Conservation (phyloP, 2,113 vertebrate genomes). For the Grallaria varia region DNA sequence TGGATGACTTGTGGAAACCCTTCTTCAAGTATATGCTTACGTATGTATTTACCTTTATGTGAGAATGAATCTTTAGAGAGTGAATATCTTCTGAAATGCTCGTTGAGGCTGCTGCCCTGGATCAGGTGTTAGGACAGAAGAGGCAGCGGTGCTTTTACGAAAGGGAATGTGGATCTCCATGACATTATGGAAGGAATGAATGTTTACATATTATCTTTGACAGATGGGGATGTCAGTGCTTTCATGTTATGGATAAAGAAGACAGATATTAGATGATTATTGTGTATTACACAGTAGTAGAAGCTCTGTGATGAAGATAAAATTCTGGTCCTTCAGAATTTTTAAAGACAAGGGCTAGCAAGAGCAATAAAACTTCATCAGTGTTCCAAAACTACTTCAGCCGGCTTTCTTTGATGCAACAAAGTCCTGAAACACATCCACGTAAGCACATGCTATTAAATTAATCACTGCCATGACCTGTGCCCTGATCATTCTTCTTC, state of each 20-base stretch:
- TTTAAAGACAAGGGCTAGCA: background rate
- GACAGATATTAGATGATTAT: background rate
- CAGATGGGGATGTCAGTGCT: conserved; percentile 4
- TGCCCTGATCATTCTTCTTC: background rate
- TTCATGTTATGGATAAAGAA: conserved; percentile 13
- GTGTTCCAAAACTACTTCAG: background rate
- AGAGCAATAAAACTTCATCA: background rate
- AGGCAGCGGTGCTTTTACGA: background rate
- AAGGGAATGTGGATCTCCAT: background rate
- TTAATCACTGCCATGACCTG: background rate
- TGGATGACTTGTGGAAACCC: background rate
- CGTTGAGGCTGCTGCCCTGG: background rate
- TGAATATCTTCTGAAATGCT: background rate
- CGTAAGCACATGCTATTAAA: background rate
- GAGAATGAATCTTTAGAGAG: background rate
- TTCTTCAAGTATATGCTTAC: background rate
- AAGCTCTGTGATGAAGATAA: background rate
- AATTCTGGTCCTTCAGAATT: background rate
- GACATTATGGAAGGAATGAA: background rate
- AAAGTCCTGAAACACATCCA: background rate
- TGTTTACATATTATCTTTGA: conserved; percentile 10
- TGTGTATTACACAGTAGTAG: background rate
- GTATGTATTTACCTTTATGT: background rate
- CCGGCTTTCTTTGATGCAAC: background rate
- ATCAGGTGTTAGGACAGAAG: background rate